Conservation (phyloP, 2,113 vertebrate genomes). For the Leptobrachium ailaonicum region DNA sequence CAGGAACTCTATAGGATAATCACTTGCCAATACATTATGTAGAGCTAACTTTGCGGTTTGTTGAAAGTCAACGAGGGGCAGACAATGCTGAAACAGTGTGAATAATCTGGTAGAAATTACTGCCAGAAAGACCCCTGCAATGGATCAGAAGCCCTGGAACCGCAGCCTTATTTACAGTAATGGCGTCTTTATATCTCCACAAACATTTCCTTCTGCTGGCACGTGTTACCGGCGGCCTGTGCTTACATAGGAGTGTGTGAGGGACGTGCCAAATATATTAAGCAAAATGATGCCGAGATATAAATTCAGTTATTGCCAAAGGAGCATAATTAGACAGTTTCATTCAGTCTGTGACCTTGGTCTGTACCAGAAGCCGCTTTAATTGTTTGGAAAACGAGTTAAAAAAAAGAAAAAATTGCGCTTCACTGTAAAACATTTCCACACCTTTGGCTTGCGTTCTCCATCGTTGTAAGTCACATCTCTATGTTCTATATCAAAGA, state of each 20-base stretch:
- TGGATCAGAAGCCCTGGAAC: neutral
- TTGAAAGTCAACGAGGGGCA: constrained; percentile 27
- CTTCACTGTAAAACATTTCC: neutral
- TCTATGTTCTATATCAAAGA: too few relatives aligned
- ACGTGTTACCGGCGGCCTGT: neutral
- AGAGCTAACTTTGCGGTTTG: constrained; percentile 9
- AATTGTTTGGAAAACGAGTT: neutral
- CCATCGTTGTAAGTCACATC: too few relatives aligned
- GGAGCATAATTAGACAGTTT: neutral
- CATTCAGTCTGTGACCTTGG: neutral
- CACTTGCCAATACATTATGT: constrained; percentile 5
- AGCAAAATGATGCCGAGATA: constrained; percentile 3
- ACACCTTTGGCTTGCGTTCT: too few relatives aligned
- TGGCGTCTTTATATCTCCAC: constrained; percentile 2
- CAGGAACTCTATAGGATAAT: neutral
- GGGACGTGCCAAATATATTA: neutral
- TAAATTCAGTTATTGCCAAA: neutral
- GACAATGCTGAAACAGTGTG: neutral
- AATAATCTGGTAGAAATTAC: neutral
- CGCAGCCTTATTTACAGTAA: constrained; percentile 18
- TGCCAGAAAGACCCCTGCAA: neutral
- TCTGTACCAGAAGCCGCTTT: neutral
- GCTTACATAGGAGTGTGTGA: neutral
- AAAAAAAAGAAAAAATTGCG: neutral
- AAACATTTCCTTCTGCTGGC: constrained; percentile 2